Evolutionary conservation across 2,888 invertebrate species (phyloP), one percentile per base, ranked within the genome.

Genomic region (Fragum fragum): DNA sequence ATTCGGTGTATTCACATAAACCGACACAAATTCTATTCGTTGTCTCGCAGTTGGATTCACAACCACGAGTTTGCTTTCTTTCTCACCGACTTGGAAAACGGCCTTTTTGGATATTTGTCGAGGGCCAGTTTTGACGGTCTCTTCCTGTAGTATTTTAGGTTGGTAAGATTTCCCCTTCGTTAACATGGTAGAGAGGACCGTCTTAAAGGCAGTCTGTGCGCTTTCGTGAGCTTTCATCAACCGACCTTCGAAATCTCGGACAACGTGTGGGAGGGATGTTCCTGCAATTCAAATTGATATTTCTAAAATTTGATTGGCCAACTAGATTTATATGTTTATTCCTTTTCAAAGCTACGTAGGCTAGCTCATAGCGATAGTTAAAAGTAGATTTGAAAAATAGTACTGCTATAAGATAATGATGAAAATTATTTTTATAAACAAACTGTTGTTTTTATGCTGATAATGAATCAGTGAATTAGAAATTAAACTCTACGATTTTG

Each of bases 261-360:
- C 98, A 0, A 99, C 99, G 88, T 96, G 96, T 0, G 97, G 96
- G 93, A 98, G 98, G 0, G 98, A 97, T 0, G 99, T 99, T 7
- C 99, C 99, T 81, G 76, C 98, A n/a, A n/a, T n/a, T n/a, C n/a
- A n/a, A n/a, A n/a, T n/a, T n/a, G n/a, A n/a, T n/a, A n/a, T n/a
- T n/a, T n/a, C n/a, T n/a, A n/a, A n/a, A n/a, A n/a, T n/a, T n/a
- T n/a, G n/a, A n/a, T n/a, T n/a, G n/a, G n/a, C n/a, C n/a, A n/a
- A n/a, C n/a, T n/a, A n/a, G n/a, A n/a, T n/a, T n/a, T n/a, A n/a
- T n/a, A n/a, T n/a, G n/a, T n/a, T n/a, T n/a, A n/a, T n/a, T n/a
- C n/a, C n/a, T n/a, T n/a, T n/a, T n/a, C n/a, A n/a, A n/a, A n/a
- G n/a, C n/a, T n/a, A n/a, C n/a, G n/a, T n/a, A n/a, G n/a, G n/a